Evolutionary conservation across 2,113 vertebrate genomes (phyloP).

Genomic region (Chloropsis cyanopogon): DNA sequence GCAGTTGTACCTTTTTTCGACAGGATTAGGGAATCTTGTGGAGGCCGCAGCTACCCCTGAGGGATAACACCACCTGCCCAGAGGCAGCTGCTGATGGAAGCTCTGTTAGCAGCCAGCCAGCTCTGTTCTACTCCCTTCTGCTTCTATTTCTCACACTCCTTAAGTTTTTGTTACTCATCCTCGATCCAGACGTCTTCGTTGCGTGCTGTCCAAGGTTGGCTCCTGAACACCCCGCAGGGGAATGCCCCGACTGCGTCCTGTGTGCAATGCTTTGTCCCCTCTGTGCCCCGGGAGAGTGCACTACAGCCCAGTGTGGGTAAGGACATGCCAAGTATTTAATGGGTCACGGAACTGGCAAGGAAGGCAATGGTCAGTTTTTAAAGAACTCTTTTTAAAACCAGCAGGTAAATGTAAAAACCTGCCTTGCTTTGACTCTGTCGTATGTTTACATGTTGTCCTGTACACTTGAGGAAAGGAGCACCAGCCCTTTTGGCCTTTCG

Average conservation of each 20-base stretch:
- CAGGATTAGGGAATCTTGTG: conserved; percentile 76
- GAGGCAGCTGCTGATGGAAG: conserved; percentile 35
- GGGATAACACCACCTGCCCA: background rate
- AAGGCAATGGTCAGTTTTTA: conserved; percentile 42
- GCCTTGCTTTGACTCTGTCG: conserved; percentile 55
- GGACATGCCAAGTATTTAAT: conserved; percentile 24
- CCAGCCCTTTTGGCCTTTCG: background rate
- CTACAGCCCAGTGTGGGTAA: conserved; percentile 21
- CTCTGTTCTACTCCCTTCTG: conserved; percentile 32
- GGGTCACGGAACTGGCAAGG: background rate
- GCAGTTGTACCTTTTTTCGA: conserved; percentile 61
- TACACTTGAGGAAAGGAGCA: conserved; percentile 62
- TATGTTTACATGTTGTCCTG: conserved; percentile 70
- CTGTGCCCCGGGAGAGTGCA: conserved; percentile 17
- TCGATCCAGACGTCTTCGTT: conserved; percentile 19
- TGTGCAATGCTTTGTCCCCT: conserved; percentile 55
- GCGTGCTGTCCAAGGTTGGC: background rate
- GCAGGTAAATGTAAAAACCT: conserved; percentile 33
- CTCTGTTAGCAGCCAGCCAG: conserved; percentile 45
- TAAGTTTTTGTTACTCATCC: conserved; percentile 39
- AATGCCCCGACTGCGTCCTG: background rate
- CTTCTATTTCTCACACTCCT: conserved; percentile 47
- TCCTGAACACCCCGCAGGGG: background rate
- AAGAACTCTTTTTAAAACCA: conserved; percentile 52
- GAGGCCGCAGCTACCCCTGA: conserved; percentile 72